These are phyloP conservation scores for Meloidogyne floridensis DNA, from an alignment of 1,140 invertebrate genomes.

Conservation along the genomic window DNA sequence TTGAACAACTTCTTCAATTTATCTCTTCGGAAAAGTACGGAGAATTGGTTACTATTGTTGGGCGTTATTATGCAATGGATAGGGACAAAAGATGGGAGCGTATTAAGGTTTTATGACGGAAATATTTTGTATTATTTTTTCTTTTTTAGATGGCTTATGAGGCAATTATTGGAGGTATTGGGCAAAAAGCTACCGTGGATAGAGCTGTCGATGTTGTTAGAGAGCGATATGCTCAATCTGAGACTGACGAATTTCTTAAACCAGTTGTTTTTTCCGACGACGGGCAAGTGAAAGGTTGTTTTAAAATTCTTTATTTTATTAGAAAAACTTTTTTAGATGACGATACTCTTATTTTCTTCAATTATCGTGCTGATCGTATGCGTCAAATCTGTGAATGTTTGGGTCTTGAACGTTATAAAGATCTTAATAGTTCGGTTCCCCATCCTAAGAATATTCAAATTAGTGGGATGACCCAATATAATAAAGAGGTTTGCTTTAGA, in stretches of 20 bases:
- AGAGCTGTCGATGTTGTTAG: constrained; percentile 64
- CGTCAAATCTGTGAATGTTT: constrained; percentile 68
- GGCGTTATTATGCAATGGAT: constrained; percentile 71
- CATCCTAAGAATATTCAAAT: constrained; percentile 59
- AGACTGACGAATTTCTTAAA: constrained; percentile 70
- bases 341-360: constrained; percentile 69
- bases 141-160: constrained; percentile 68
- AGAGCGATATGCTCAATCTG: constrained; percentile 58
- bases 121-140: constrained; percentile 49
- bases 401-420: constrained; percentile 63
- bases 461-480: constrained; percentile 69
- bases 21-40: constrained; percentile 65
- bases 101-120: constrained; percentile 64
- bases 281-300: constrained; percentile 62
- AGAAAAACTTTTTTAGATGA: constrained; percentile 59
- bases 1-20: constrained; percentile 60
- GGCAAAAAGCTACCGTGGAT: constrained; percentile 59
- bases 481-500: constrained; percentile 60
- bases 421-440: constrained; percentile 65
- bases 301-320: background rate
- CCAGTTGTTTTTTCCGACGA: constrained; percentile 68
- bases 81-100: constrained; percentile 66
- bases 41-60: constrained; percentile 67
- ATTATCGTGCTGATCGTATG: constrained; percentile 69
- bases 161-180: constrained; percentile 67